Percentiles rank a stretch among this genome's conserved stretches.
These are phyloP conservation scores for Pseudorhombus dupliciocellatus DNA, from an alignment of 2,113 vertebrate genomes.

Conservation along the genomic window DNA sequence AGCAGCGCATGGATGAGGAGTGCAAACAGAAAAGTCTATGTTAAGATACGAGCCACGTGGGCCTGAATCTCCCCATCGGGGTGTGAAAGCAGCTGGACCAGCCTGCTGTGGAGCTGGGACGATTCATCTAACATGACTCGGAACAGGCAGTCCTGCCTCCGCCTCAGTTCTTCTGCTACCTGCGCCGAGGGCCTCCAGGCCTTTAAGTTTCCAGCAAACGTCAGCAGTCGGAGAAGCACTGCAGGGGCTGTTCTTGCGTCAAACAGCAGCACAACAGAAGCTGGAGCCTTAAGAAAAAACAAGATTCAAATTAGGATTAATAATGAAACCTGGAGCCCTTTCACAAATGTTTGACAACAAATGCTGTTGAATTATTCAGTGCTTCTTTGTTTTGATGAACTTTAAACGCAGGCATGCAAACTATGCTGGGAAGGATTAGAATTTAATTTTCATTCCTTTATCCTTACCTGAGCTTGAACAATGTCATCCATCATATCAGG, in stretches of 20 bases:
- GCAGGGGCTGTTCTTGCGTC: slow-evolving; percentile 80
- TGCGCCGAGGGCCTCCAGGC: slow-evolving; percentile 72
- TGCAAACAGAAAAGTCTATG: slow-evolving; percentile 52
- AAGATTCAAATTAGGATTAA: neutral
- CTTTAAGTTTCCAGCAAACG: slow-evolving; percentile 86
- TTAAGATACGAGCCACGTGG: slow-evolving; percentile 86
- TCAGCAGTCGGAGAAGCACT: slow-evolving; percentile 87
- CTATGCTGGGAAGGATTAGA: neutral
- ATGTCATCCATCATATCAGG: slow-evolving; percentile 87
- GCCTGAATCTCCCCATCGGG: slow-evolving; percentile 86
- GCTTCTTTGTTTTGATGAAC: neutral
- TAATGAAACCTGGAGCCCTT: neutral
- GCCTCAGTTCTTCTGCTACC: slow-evolving; percentile 76
- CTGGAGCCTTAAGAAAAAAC: slow-evolving; percentile 78
- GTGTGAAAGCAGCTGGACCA: slow-evolving; percentile 84
- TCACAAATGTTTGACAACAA: neutral
- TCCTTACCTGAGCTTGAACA: slow-evolving; percentile 86
- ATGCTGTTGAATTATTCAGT: neutral
- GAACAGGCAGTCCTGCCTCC: slow-evolving; percentile 84
- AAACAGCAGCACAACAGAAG: slow-evolving; percentile 86
- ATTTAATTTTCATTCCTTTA: neutral
- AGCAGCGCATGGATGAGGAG: slow-evolving; percentile 12
- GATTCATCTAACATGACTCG: slow-evolving; percentile 83
- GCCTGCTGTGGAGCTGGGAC: slow-evolving; percentile 81
- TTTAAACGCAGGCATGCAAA: neutral